Conservation (phyloP, 1,140 invertebrate genomes). For the Aphelenchoides avenae region DNA sequence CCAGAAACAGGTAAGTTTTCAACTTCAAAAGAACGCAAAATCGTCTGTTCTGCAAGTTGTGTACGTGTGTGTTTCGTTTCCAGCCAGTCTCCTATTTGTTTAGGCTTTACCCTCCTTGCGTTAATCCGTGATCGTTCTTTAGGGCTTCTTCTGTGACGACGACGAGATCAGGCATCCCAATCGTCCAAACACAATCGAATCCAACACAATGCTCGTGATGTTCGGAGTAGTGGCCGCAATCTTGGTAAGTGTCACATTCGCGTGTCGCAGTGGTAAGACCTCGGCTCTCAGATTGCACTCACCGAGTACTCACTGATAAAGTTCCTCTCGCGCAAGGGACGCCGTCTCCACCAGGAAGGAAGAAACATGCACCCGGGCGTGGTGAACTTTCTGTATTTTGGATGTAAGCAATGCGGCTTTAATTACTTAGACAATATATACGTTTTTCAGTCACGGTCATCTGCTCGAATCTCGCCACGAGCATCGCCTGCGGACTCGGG, state of each 20-base stretch:
- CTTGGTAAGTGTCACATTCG: constrained; percentile 34
- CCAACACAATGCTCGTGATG: constrained; percentile 37
- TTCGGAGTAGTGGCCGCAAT: constrained; percentile 38
- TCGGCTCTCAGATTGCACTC: constrained; percentile 24
- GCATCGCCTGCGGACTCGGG: constrained; percentile 35
- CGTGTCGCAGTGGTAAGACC: background rate
- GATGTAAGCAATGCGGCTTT: constrained; percentile 11
- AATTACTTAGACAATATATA: background rate
- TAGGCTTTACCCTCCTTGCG: background rate
- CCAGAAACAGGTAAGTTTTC: constrained; percentile 26
- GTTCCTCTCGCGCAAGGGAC: constrained; percentile 21
- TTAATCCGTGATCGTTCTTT: background rate
- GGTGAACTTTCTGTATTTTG: constrained; percentile 34
- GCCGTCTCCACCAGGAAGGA: constrained; percentile 14
- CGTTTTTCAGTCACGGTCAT: constrained; percentile 22
- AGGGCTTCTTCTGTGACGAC: constrained; percentile 52
- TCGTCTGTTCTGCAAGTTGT: no score
- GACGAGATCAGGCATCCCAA: constrained; percentile 50
- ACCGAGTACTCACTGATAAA: constrained; percentile 42
- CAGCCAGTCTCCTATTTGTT: no score
- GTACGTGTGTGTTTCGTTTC: no score
- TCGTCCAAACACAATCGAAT: constrained; percentile 28
- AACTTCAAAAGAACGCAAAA: no score
- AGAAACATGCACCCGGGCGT: constrained; percentile 38
- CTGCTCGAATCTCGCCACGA: constrained; percentile 40